phyloP scores from a whole-genome alignment of 2,797 vertebrate genomes.

The Psittacula echo region DNA sequence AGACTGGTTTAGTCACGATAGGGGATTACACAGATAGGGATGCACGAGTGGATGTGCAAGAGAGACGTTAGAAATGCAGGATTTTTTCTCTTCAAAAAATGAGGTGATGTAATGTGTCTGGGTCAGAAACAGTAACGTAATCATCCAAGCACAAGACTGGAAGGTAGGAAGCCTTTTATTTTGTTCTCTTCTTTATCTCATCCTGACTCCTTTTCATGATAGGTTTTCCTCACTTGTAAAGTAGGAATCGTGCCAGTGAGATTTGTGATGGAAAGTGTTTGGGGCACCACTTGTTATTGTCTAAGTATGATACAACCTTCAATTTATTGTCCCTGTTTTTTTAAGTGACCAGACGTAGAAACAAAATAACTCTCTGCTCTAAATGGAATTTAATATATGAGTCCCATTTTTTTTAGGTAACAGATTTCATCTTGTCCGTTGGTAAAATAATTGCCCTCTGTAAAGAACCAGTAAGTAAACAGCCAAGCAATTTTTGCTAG shows the following conservation, averaged over 20 bases:
- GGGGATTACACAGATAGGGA: background rate
- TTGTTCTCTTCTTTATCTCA: background rate
- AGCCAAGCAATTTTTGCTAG: conserved; percentile 42
- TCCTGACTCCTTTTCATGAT: background rate
- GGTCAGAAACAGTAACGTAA: background rate
- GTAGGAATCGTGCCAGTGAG: background rate
- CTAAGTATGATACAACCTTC: background rate
- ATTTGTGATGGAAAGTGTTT: background rate
- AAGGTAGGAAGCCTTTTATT: conserved; percentile 2
- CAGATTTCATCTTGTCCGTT: conserved; percentile 8
- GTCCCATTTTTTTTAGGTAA: background rate
- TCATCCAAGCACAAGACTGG: background rate
- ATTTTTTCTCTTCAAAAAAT: background rate
- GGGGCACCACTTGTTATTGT: background rate
- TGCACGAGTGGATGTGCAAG: background rate
- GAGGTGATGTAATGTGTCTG: background rate
- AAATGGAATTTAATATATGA: background rate
- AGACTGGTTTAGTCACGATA: background rate
- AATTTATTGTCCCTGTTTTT: background rate
- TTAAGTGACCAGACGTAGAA: conserved; percentile 6
- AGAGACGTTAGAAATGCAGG: background rate
- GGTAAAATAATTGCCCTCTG: conserved; percentile 36
- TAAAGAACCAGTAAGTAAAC: conserved; percentile 55
- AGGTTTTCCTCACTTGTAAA: conserved; percentile 15
- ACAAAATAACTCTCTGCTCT: background rate